Conservation (phyloP, 1,140 invertebrate species). For the Drosophila simulans region DNA sequence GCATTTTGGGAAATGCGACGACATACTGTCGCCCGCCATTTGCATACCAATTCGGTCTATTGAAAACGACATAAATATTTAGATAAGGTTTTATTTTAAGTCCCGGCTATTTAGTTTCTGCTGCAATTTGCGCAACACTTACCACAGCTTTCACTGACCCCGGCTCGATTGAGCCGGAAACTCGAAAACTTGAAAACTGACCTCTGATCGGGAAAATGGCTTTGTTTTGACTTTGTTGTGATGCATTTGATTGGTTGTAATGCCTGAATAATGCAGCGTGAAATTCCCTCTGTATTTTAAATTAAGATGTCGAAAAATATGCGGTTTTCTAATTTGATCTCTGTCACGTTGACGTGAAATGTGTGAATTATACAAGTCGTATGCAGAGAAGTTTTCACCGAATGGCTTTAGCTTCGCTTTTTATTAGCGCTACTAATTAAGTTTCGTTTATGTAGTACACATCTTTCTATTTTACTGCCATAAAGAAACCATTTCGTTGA, state of each 20-base stretch:
- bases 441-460: conserved; percentile 10
- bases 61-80: conserved; percentile 53
- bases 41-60: conserved; percentile 68
- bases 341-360: conserved; percentile 71
- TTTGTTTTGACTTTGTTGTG: conserved; percentile 27
- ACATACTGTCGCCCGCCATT: conserved; percentile 40
- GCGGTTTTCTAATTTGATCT: conserved; percentile 58
- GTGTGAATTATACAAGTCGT: conserved; percentile 61
- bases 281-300: conserved; percentile 13
- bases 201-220: conserved; percentile 6
- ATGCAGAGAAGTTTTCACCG: conserved; percentile 59
- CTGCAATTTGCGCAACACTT: conserved; percentile 65
- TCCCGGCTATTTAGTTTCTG: conserved; percentile 12
- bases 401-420: conserved; percentile 49
- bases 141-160: conserved; percentile 61
- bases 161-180: conserved; percentile 18
- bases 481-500: conserved; percentile 3
- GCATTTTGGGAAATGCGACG: conserved; percentile 38
- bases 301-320: conserved; percentile 10
- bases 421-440: conserved; percentile 40
- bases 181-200: conserved; percentile 23
- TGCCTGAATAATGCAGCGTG: conserved; percentile 43
- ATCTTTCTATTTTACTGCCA: conserved; percentile 1
- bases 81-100: conserved; percentile 45
- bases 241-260: conserved; percentile 35